Percentiles rank a stretch among this genome's conserved stretches.
Conservation (phyloP, 2,113 vertebrate species). For the Coreoperca whiteheadi region DNA sequence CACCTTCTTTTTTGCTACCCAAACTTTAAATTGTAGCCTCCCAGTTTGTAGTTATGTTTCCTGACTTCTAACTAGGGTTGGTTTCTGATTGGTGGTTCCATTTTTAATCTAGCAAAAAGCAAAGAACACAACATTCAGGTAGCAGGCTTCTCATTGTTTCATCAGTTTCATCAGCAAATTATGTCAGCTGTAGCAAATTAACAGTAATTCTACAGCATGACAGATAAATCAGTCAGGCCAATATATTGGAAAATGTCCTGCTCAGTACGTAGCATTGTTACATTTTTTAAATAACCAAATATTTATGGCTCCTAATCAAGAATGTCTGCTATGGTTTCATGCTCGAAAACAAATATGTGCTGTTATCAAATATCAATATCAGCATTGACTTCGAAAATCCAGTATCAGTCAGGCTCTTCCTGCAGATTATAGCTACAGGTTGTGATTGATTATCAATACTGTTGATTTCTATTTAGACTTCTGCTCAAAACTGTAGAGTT, state of each 20-base stretch:
- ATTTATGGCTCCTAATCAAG: too few species aligned
- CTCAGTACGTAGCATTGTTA: too few species aligned
- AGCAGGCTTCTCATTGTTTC: not conserved
- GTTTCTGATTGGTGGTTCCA: not conserved
- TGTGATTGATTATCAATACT: not conserved
- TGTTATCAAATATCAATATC: too few species aligned
- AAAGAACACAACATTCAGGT: not conserved
- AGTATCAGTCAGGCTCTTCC: too few species aligned
- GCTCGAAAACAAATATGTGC: too few species aligned
- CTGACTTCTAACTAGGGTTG: not conserved
- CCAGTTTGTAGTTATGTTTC: not conserved
- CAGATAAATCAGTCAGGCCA: not conserved
- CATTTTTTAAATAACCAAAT: too few species aligned
- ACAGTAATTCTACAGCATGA: not conserved
- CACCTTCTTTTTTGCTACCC: not conserved
- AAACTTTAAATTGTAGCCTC: constrained; percentile 13
- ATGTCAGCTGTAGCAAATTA: not conserved
- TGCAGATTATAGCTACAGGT: not conserved
- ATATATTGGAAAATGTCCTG: too few species aligned
- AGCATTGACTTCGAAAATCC: too few species aligned
- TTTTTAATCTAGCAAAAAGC: not conserved
- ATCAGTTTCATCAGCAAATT: not conserved
- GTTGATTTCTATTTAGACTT: not conserved
- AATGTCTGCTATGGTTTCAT: too few species aligned
- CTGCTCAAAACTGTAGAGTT: not conserved